Evolutionary conservation across 1,140 invertebrate genomes (phyloP).

Genomic region (Idris sp.): DNA sequence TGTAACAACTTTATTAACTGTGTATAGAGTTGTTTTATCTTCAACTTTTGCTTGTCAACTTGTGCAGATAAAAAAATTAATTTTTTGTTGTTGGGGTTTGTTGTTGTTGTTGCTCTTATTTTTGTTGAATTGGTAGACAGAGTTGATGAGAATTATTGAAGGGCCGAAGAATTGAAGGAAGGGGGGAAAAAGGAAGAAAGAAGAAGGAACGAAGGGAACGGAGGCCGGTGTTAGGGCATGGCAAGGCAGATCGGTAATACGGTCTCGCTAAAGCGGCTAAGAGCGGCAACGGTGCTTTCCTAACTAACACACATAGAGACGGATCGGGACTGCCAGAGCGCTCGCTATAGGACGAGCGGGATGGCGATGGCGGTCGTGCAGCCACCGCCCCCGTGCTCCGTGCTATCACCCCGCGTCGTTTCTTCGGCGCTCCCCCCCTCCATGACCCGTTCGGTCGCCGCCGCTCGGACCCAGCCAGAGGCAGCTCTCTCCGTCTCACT

Average conservation of each 20-base stretch:
- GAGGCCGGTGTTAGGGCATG: constrained; percentile 75
- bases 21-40: too few relatives aligned
- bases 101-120: background rate
- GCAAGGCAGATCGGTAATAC: constrained; percentile 71
- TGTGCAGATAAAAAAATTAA: too few relatives aligned
- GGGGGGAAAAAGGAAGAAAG: constrained; percentile 66
- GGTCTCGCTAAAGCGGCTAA: constrained; percentile 69
- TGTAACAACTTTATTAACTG: too few relatives aligned
- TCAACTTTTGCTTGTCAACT: too few relatives aligned
- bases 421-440: constrained; percentile 31
- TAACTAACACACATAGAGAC: constrained; percentile 73
- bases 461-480: constrained; percentile 23
- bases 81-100: too few relatives aligned
- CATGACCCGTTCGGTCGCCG: constrained; percentile 4
- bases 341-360: constrained; percentile 73
- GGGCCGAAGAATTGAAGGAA: constrained; percentile 47
- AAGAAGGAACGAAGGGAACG: constrained; percentile 65
- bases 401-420: constrained; percentile 34
- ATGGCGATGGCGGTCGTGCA: constrained; percentile 74
- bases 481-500: too few relatives aligned
- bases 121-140: constrained; percentile 16
- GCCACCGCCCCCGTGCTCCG: constrained; percentile 75
- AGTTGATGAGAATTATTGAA: constrained; percentile 31
- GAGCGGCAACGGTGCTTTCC: constrained; percentile 72
- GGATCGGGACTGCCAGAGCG: constrained; percentile 66